A percentile compares a stretch with the other conserved stretches of the same genome.
phyloP scores from a whole-genome alignment of 2,797 vertebrate genomes.

The Garrulus glandarius region DNA sequence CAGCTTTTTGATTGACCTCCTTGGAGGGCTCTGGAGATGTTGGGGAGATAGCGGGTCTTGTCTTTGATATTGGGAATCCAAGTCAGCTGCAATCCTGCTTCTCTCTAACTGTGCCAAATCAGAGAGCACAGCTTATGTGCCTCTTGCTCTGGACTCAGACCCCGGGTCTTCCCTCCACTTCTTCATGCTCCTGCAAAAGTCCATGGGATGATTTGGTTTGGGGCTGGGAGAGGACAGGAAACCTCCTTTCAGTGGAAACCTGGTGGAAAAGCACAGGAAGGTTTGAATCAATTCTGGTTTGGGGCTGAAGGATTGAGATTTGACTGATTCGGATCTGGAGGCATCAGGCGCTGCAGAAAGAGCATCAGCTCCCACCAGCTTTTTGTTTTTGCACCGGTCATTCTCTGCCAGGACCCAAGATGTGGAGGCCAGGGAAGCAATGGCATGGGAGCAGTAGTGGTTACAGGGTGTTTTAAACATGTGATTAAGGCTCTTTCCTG shows the following conservation, averaged over 20 bases:
- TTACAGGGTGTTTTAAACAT: not conserved
- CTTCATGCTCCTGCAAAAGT: not conserved
- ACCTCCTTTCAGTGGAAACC: not conserved
- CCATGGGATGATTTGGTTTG: not conserved
- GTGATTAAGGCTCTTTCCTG: not conserved
- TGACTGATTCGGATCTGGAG: not conserved
- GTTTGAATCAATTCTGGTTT: not conserved
- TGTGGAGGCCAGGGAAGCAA: not conserved
- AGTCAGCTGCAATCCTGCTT: not conserved
- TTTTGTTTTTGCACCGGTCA: not conserved
- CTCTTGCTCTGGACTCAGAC: not conserved
- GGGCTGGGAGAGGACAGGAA: not conserved
- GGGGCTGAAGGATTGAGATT: not conserved
- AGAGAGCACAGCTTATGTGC: fast-evolving
- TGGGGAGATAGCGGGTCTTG: not conserved
- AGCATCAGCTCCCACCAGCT: not conserved
- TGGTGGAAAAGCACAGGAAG: not conserved
- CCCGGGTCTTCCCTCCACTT: not conserved
- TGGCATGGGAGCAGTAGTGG: not conserved
- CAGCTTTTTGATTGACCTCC: not conserved
- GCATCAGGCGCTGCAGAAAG: not conserved
- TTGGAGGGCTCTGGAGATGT: not conserved
- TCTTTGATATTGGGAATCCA: conserved; percentile 25
- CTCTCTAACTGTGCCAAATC: not conserved
- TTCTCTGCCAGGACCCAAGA: not conserved